Conservation (phyloP, 2,113 vertebrate species). For the Lepus timidus region DNA sequence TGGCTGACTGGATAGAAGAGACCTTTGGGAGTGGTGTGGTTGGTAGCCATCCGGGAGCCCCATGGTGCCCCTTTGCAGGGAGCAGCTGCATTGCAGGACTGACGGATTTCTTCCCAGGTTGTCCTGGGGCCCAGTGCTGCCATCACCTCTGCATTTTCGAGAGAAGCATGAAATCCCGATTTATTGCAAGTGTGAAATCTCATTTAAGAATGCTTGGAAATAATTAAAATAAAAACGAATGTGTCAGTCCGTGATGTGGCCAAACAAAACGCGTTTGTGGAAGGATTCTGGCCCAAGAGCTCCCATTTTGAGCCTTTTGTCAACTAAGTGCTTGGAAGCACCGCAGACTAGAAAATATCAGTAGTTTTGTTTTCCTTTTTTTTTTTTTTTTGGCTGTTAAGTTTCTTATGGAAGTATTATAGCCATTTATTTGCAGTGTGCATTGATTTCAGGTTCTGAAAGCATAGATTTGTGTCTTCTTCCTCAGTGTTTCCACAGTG, state of each 20-base stretch:
- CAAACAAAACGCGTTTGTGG: background rate
- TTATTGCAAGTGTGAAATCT: background rate
- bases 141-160: background rate
- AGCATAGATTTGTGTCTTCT: background rate
- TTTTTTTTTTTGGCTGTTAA: background rate
- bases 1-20: background rate
- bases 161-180: background rate
- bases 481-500: conserved; percentile 20
- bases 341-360: background rate
- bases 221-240: conserved; percentile 31
- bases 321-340: background rate
- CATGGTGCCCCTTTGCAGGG: background rate
- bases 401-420: conserved; percentile 22
- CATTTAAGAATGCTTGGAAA: conserved; percentile 53
- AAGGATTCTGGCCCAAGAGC: background rate
- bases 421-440: background rate
- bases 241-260: background rate
- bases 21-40: too few species aligned
- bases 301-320: conserved; percentile 42
- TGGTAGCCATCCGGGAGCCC: background rate
- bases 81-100: background rate
- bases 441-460: background rate
- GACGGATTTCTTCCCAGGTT: background rate
- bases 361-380: background rate
- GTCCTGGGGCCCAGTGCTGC: background rate